These are phyloP conservation scores for Sympetrum striolatum DNA, from an alignment of 2,888 invertebrate genomes.

Conservation along the genomic window DNA sequence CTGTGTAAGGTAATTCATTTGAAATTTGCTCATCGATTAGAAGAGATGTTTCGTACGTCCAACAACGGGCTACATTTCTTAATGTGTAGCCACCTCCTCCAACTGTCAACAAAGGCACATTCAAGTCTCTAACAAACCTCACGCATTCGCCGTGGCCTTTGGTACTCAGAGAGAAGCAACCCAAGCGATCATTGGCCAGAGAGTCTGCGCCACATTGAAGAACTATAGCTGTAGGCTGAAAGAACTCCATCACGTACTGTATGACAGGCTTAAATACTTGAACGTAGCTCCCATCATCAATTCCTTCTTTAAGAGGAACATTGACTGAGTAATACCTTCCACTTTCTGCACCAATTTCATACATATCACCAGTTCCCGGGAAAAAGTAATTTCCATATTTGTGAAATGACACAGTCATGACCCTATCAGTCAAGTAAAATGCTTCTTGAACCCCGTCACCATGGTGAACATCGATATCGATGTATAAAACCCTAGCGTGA, in stretches of 20 bases:
- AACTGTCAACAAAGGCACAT: slow-evolving; percentile 89
- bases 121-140: slow-evolving; percentile 89
- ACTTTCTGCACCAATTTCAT: slow-evolving; percentile 95
- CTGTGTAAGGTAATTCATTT: slow-evolving; percentile 94
- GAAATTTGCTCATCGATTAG: slow-evolving; percentile 91
- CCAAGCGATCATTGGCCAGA: slow-evolving; percentile 90
- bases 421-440: slow-evolving; percentile 94
- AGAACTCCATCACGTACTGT: slow-evolving; percentile 93
- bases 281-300: slow-evolving; percentile 91
- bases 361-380: slow-evolving; percentile 99
- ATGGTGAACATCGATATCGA: slow-evolving; percentile 99
- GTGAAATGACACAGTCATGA: slow-evolving; percentile 99
- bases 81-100: slow-evolving; percentile 89
- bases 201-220: slow-evolving; percentile 99
- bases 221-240: slow-evolving; percentile 95
- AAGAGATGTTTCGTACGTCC: slow-evolving; percentile 98
- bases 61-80: slow-evolving; percentile 96
- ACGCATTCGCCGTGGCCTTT: slow-evolving; percentile 98
- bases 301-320: slow-evolving; percentile 97
- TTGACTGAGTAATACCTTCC: slow-evolving; percentile 98
- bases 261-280: slow-evolving; percentile 96
- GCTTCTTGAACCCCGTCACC: slow-evolving; percentile 97
- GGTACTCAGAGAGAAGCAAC: slow-evolving; percentile 95
- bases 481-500: slow-evolving; percentile 93
- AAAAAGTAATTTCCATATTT: slow-evolving; percentile 98